Conservation (phyloP, 1,140 invertebrate species). For the Eupeodes corollae region DNA sequence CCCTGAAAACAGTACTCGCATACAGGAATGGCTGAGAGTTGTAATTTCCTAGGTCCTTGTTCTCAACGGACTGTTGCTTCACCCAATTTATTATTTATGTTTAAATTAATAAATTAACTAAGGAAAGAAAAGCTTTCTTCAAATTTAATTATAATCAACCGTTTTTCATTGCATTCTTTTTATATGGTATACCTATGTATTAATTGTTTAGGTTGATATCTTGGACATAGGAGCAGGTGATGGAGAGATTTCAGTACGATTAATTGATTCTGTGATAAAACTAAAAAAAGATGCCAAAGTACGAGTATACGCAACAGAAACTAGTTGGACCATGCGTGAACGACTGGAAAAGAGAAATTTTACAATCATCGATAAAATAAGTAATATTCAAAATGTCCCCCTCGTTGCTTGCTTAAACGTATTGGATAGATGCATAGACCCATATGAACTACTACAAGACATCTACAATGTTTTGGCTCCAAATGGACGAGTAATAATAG, state of each 20-base stretch:
- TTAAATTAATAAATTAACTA: too few species aligned
- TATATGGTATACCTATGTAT: too few species aligned
- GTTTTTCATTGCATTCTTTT: too few species aligned
- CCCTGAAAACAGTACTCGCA: too few species aligned
- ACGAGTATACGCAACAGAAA: slow-evolving; percentile 70
- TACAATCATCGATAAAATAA: slow-evolving; percentile 34
- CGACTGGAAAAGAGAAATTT: slow-evolving; percentile 57
- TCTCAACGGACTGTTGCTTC: too few species aligned
- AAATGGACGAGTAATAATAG: slow-evolving; percentile 61
- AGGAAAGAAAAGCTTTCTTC: too few species aligned
- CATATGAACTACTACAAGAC: slow-evolving; percentile 55
- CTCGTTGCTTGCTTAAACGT: slow-evolving; percentile 77
- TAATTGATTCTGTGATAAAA: slow-evolving; percentile 40
- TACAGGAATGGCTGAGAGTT: too few species aligned
- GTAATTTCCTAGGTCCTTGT: too few species aligned
- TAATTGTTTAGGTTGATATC: slow-evolving; percentile 33
- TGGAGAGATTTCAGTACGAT: slow-evolving; percentile 65
- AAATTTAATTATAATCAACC: too few species aligned
- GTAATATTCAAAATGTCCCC: slow-evolving; percentile 22
- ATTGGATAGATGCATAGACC: slow-evolving; percentile 73
- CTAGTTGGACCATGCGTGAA: slow-evolving; percentile 66
- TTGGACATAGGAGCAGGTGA: slow-evolving; percentile 85
- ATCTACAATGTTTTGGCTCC: slow-evolving; percentile 52
- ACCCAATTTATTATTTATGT: too few species aligned
- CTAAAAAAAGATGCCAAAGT: slow-evolving; percentile 43